A percentile compares a stretch with the other conserved stretches of the same genome.
phyloP scores from a whole-genome alignment of 2,797 vertebrate genomes.

The Microcaecilia unicolor region DNA sequence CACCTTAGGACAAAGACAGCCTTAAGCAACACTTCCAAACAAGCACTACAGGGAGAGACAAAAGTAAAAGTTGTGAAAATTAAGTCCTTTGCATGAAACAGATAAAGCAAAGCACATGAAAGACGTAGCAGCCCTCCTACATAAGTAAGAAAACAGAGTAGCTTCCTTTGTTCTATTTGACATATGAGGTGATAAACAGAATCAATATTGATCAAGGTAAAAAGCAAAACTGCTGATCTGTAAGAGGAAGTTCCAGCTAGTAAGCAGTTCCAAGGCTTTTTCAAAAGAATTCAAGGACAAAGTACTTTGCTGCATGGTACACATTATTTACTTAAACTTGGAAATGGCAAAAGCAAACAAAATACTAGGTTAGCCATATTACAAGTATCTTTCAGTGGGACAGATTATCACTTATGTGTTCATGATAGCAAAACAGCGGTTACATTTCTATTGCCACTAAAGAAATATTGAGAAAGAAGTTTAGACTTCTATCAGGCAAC shows the following conservation, averaged over 20 bases:
- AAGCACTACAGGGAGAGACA: no score
- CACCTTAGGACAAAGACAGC: no score
- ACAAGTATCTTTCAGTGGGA: no score
- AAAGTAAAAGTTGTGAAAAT: no score
- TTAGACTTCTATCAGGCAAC: constrained; percentile 7
- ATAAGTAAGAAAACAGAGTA: no score
- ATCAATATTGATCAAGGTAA: neutral
- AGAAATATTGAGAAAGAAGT: constrained; percentile 9
- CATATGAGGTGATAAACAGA: neutral
- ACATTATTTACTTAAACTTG: constrained; percentile 9
- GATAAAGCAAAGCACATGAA: no score
- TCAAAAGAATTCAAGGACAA: constrained; percentile 13
- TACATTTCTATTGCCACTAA: neutral
- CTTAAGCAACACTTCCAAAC: no score
- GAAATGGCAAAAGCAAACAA: neutral
- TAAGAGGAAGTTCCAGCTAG: neutral
- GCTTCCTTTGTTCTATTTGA: no score
- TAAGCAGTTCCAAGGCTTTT: constrained; percentile 2
- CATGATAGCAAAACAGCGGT: neutral
- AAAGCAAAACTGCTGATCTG: neutral
- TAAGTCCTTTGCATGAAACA: no score
- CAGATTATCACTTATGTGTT: no score
- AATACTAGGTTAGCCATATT: no score
- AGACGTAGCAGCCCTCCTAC: no score
- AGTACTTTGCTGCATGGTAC: constrained; percentile 8